phyloP scores from a whole-genome alignment of 2,113 vertebrate species.

The Lanius collurio region DNA sequence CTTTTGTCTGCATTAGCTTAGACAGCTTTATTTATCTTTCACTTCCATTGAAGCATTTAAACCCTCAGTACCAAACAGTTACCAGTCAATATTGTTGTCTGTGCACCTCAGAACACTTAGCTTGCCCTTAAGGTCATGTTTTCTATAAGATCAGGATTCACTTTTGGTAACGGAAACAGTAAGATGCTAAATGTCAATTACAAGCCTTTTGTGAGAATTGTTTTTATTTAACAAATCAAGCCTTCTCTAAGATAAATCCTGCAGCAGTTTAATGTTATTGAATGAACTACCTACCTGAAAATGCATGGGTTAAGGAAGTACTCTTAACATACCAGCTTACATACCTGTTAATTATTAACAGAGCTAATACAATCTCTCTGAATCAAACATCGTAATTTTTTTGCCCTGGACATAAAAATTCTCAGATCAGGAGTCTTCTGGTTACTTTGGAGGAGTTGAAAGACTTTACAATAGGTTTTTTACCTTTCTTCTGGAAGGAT shows the following conservation, averaged over 20 bases:
- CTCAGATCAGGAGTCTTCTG: not conserved
- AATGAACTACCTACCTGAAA: not conserved
- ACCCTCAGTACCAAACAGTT: not conserved
- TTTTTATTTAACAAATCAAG: not conserved
- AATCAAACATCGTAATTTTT: not conserved
- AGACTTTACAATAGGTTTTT: not conserved
- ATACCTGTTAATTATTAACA: slow-evolving; percentile 25
- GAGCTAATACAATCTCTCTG: not conserved
- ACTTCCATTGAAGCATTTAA: not conserved
- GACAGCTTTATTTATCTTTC: not conserved
- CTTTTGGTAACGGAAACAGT: not conserved
- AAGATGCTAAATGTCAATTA: not conserved
- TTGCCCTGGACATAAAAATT: not conserved
- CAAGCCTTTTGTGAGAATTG: not conserved
- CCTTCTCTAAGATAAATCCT: not conserved
- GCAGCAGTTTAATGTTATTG: not conserved
- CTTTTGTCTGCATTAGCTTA: not conserved
- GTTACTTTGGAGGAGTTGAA: not conserved
- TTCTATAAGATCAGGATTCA: not conserved
- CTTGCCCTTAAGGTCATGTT: not conserved
- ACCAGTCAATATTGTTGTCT: not conserved
- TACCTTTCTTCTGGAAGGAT: not conserved
- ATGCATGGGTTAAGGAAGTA: not conserved
- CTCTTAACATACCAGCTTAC: not conserved
- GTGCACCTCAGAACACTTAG: not conserved